Percentiles rank a stretch among this genome's conserved stretches.
These are phyloP conservation scores for Sarcoramphus papa DNA, from an alignment of 2,797 vertebrate species.

Conservation along the genomic window DNA sequence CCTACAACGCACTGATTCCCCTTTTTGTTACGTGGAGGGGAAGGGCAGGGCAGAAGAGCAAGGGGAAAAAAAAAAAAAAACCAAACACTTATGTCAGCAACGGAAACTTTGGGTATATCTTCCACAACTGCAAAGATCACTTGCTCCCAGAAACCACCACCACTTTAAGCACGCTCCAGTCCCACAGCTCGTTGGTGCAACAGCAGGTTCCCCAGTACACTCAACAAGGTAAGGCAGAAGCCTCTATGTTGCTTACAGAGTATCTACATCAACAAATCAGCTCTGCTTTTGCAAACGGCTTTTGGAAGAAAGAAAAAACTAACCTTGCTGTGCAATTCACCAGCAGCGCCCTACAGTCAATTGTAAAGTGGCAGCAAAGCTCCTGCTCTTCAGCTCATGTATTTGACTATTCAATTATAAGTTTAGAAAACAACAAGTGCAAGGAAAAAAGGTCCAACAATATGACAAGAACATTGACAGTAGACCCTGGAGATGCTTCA, in stretches of 20 bases:
- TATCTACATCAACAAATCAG: not conserved
- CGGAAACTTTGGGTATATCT: rapidly evolving
- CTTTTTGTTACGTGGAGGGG: not conserved
- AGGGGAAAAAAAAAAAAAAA: not conserved
- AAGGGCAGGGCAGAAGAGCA: not conserved
- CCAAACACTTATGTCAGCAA: not conserved
- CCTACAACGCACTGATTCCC: not conserved
- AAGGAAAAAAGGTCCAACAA: not conserved
- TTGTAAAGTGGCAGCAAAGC: not conserved
- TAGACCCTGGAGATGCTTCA: not conserved
- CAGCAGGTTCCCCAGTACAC: not conserved
- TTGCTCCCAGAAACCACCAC: not conserved
- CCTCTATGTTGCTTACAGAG: not conserved
- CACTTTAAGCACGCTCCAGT: not conserved
- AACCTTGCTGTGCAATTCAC: not conserved
- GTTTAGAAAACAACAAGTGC: not conserved
- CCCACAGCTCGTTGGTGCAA: not conserved
- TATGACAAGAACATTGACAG: not conserved
- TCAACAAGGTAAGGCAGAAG: not conserved
- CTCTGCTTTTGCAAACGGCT: not conserved
- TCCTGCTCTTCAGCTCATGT: not conserved
- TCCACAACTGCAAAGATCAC: not conserved
- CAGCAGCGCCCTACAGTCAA: not conserved
- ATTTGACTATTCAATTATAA: not conserved
- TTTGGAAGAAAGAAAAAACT: not conserved